Conservation (phyloP, 2,797 vertebrate species). For the Loris lydekkerianus region DNA sequence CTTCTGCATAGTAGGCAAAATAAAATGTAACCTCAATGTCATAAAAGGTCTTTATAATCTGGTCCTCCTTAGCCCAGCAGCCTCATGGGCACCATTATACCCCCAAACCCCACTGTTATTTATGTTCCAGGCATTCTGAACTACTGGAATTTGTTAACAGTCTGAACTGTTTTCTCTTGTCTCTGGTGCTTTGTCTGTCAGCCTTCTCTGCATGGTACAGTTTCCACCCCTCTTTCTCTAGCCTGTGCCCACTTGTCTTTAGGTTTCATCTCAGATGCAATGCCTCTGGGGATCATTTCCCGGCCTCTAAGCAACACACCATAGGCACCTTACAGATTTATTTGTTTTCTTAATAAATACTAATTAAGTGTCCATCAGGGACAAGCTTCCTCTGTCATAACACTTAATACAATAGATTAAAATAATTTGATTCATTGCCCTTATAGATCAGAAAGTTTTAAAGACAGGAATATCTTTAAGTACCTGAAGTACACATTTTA, state of each 20-base stretch:
- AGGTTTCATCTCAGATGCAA: background rate
- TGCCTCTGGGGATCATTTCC: background rate
- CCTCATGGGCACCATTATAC: background rate
- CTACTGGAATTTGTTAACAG: background rate
- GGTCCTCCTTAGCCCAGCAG: background rate
- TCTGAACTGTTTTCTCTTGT: background rate
- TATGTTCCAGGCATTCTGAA: background rate
- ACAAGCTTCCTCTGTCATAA: background rate
- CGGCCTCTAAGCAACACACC: background rate
- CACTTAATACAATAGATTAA: background rate
- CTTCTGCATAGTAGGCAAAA: background rate
- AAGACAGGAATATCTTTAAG: background rate
- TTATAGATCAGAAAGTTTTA: constrained; percentile 4
- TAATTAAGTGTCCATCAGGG: background rate
- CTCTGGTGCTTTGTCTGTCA: background rate
- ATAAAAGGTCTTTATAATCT: background rate
- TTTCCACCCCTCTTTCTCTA: background rate
- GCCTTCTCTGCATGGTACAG: background rate
- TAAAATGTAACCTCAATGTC: background rate
- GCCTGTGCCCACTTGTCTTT: background rate
- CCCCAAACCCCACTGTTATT: background rate
- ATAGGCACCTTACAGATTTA: background rate
- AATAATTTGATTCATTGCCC: background rate
- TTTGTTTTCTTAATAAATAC: constrained; percentile 30
- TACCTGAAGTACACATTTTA: background rate